These are phyloP conservation scores for Tetranychus truncatus DNA, from an alignment of 2,888 invertebrate genomes.

Conservation along the genomic window DNA sequence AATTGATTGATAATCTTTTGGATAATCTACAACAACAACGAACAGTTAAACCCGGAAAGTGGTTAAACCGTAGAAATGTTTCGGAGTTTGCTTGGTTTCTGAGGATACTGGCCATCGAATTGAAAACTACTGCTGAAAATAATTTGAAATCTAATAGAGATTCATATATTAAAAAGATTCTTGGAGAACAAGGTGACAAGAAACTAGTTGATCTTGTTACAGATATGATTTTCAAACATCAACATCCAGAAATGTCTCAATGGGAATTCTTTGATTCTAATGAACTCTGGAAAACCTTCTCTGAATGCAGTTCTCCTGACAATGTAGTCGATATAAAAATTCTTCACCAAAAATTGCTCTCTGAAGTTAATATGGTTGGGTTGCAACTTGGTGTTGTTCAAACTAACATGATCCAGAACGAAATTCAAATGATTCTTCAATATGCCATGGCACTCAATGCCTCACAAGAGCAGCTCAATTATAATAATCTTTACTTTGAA, in stretches of 20 bases:
- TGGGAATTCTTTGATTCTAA: conserved; percentile 22
- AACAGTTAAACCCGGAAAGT: neutral
- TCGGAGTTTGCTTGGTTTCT: conserved; percentile 21
- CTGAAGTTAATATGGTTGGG: conserved; percentile 19
- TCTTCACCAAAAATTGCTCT: conserved; percentile 19
- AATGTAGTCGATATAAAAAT: conserved; percentile 18
- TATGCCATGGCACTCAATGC: conserved; percentile 20
- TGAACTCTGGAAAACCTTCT: conserved; percentile 22
- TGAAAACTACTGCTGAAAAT: conserved; percentile 19
- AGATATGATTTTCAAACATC: conserved; percentile 16
- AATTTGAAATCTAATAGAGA: conserved; percentile 20
- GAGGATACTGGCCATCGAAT: conserved; percentile 21
- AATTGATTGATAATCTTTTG: conserved; percentile 19
- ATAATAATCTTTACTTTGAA: conserved; percentile 20
- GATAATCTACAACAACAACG: conserved; percentile 8
- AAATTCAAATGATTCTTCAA: conserved; percentile 20
- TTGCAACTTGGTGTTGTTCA: conserved; percentile 21
- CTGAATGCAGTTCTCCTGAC: conserved; percentile 12
- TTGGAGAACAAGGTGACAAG: conserved; percentile 17
- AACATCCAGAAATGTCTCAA: conserved; percentile 18
- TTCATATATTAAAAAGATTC: conserved; percentile 18
- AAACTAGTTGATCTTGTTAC: conserved; percentile 18
- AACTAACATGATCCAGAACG: conserved; percentile 19
- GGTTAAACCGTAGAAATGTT: conserved; percentile 12
- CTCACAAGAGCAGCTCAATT: conserved; percentile 16